Evolutionary conservation across 2,888 invertebrate genomes (phyloP).

Genomic region (Penaeus monodon): DNA sequence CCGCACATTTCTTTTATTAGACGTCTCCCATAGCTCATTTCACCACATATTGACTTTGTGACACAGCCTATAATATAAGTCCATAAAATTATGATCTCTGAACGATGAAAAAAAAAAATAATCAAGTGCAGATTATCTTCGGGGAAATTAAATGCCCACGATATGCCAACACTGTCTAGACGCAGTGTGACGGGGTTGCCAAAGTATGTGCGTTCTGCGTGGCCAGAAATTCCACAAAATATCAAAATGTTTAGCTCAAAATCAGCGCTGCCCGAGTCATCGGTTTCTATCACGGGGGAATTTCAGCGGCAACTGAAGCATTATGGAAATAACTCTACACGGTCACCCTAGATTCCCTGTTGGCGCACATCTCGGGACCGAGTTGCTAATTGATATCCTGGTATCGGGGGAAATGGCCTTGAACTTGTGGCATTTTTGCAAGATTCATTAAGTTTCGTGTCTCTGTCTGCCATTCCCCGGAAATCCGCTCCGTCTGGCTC

Average conservation of each 20-base stretch:
- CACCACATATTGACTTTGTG: no score
- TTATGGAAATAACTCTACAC: no score
- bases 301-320: no score
- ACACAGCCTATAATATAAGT: no score
- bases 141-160: background rate
- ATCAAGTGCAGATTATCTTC: background rate
- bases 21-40: no score
- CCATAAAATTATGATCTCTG: no score
- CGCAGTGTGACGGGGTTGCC: conserved; percentile 27
- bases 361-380: no score
- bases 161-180: conserved; percentile 27
- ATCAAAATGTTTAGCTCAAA: conserved; percentile 24
- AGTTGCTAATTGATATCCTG: no score
- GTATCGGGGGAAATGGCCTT: background rate
- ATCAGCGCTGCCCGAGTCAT: background rate
- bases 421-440: conserved; percentile 3
- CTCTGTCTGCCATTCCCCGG: conserved; percentile 9
- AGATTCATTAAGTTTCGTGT: conserved; percentile 23
- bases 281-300: background rate
- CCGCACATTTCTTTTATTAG: no score
- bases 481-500: conserved; percentile 17
- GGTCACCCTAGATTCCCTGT: no score
- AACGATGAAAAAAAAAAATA: no score
- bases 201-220: conserved; percentile 10
- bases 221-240: conserved; percentile 16